Conservation (phyloP, 2,888 invertebrate genomes). For the Globia sparganii region DNA sequence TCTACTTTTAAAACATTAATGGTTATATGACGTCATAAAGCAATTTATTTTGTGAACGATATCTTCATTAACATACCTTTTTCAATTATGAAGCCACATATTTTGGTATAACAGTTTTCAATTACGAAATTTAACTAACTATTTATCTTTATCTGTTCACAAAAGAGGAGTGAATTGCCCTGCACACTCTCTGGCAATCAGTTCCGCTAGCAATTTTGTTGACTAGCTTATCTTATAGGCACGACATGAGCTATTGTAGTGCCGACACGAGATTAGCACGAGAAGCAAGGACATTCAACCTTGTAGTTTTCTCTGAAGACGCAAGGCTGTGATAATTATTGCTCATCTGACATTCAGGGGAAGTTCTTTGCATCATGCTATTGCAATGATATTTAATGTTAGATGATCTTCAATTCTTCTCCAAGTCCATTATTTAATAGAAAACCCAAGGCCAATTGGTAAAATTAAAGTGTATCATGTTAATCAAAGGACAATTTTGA, state of each 20-base stretch:
- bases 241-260: constrained; percentile 44
- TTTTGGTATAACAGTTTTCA: not conserved
- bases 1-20: constrained; percentile 47
- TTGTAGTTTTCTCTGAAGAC: constrained; percentile 3
- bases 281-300: constrained; percentile 24
- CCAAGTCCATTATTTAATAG: not conserved
- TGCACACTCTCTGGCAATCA: constrained; percentile 20
- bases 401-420: not conserved
- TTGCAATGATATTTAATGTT: not conserved
- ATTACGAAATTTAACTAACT: not conserved
- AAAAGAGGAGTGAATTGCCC: not conserved
- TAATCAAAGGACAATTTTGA: not conserved
- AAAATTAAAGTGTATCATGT: not conserved
- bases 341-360: not conserved
- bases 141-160: not conserved
- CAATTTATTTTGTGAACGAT: not conserved
- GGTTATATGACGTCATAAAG: constrained; percentile 1
- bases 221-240: constrained; percentile 25
- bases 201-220: constrained; percentile 17
- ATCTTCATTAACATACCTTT: not conserved
- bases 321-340: constrained; percentile 1
- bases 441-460: not conserved
- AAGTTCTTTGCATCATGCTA: not conserved
- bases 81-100: not conserved
- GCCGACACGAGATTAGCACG: constrained; percentile 31